Base-by-base conservation (phyloP, 2,113 vertebrate genomes). In the Cyphomyrus plagiostoma region DNA sequence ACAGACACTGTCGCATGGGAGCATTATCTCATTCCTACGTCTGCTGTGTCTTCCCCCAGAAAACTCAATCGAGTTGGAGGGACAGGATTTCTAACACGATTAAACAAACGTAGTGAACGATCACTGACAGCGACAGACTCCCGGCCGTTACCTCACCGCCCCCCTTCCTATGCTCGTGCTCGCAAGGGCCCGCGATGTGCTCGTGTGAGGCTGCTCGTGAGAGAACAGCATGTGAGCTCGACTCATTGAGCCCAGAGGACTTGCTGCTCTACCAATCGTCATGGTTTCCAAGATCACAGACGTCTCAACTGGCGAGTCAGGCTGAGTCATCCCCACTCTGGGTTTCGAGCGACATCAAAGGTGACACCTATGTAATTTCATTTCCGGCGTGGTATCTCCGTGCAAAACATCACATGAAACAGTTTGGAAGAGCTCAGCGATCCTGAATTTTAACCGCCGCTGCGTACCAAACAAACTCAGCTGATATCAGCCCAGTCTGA, bases 281-380 rank as follows among this genome's bases (percentile, higher is more conserved):
- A 82, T n/a, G 49, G 30, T 56, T 35, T 48, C 66, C 15, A 26
- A 50, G 88, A 83, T 52, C 30, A 52, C 74, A 89, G 74, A 53
- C 21, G 88, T 26, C 70, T 83, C 35, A n/a, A 8, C 4, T 49
- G 9, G 53, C 48, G 56, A 89, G 86, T 88, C 30, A 53, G 26
- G 15, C 85, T 53, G 45, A 53, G 50, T 87, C 46, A 87, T 90
- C 30, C 52, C 85, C 39, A n/a, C 62, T 52, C 45, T 13, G 2
- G 3, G n/a, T 21, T 49, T 66, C 56, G 9, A 39, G 62, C 62
- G 5, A 87, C 84, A 70, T 90, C 26, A 52, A 86, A 88, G 66
- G 89, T 53, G 89, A 80, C 66, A 56, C 35, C 30, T 90, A 80
- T 87, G 86, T 87, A 87, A 87, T 87, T 87, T 87, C 17, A 23